phyloP scores from a whole-genome alignment of 2,888 invertebrate species.

The Papilio demoleus region DNA sequence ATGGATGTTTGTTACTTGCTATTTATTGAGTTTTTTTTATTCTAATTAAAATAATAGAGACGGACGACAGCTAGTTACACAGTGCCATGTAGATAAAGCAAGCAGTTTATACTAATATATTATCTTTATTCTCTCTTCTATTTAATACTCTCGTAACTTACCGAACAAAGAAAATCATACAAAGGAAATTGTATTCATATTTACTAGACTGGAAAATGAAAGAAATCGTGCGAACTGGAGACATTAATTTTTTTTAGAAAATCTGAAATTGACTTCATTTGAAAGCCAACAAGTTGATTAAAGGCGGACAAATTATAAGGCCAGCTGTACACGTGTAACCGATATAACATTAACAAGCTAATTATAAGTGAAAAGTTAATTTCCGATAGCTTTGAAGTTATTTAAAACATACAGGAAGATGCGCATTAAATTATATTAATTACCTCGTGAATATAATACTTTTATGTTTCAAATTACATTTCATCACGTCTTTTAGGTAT shows the following conservation, averaged over 20 bases:
- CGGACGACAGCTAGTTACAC: no score
- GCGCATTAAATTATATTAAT: not conserved
- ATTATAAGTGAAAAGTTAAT: constrained; percentile 16
- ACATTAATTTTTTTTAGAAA: constrained; percentile 32
- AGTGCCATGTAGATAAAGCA: no score
- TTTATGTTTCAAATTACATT: not conserved
- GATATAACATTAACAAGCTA: constrained; percentile 31
- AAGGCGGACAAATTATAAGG: constrained; percentile 26
- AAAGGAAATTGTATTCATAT: constrained; percentile 38
- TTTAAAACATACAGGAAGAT: not conserved
- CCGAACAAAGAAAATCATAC: constrained; percentile 31
- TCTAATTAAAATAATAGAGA: no score
- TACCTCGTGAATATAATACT: not conserved
- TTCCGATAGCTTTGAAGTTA: constrained; percentile 5
- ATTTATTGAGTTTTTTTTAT: no score
- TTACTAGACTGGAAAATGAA: constrained; percentile 37
- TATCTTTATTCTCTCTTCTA: no score
- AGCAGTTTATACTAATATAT: no score
- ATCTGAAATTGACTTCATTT: constrained; percentile 25
- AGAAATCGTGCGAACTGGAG: constrained; percentile 26
- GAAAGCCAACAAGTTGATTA: constrained; percentile 31
- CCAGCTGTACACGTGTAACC: not conserved
- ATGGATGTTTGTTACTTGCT: no score
- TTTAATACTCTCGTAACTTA: not conserved
- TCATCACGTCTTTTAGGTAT: not conserved